Conservation (phyloP, 2,797 vertebrate species). For the Allobates femoralis region DNA sequence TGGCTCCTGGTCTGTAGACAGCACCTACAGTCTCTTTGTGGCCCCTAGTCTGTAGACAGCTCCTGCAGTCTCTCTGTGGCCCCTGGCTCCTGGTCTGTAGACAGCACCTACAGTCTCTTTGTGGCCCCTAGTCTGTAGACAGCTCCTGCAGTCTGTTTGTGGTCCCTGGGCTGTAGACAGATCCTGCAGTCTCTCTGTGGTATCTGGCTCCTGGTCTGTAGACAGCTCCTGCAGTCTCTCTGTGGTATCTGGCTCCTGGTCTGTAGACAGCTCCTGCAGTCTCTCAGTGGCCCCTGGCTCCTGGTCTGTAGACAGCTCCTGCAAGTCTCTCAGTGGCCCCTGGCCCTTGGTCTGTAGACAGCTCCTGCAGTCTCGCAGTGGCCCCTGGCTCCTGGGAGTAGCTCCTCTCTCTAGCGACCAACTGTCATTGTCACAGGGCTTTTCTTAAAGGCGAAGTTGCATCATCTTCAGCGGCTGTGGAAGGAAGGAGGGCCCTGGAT, state of each 20-base stretch:
- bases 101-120: background rate
- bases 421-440: background rate
- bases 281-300: background rate
- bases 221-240: background rate
- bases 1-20: no score
- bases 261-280: background rate
- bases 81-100: background rate
- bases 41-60: background rate
- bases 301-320: background rate
- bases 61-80: background rate
- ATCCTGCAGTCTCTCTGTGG: background rate
- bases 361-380: background rate
- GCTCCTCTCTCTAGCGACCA: background rate
- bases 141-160: background rate
- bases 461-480: background rate
- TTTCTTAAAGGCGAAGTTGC: conserved; percentile 6
- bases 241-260: background rate
- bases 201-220: no score
- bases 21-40: background rate
- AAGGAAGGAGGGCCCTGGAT: background rate
- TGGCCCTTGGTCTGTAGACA: background rate
- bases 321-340: background rate
- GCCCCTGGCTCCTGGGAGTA: background rate
- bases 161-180: background rate
- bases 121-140: background rate